Evolutionary conservation across 2,888 invertebrate species (phyloP).

Genomic region (Rotaria sp.): DNA sequence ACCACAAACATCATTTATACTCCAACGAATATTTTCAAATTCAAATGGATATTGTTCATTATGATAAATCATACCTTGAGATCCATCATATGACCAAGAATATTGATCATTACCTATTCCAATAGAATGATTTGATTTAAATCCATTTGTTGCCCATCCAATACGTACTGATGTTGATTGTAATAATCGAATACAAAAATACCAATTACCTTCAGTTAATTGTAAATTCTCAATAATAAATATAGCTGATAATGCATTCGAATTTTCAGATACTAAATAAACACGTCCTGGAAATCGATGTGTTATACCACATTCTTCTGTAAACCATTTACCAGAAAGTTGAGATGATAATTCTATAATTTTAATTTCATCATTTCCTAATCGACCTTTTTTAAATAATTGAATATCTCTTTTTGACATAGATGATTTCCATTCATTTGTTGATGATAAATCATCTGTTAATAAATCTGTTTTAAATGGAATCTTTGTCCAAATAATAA

Average conservation of each 20-base stretch:
- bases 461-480: neutral
- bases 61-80: neutral
- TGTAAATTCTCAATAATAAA: neutral
- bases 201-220: neutral
- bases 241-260: neutral
- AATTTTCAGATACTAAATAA: neutral
- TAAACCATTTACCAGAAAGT: neutral
- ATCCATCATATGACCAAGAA: constrained; percentile 17
- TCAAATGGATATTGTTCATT: neutral
- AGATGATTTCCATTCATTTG: neutral
- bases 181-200: neutral
- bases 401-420: neutral
- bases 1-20: neutral
- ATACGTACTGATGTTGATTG: neutral
- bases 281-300: neutral
- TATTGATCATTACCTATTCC: neutral
- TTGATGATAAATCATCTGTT: neutral
- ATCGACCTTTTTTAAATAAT: neutral
- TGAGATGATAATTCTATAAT: neutral
- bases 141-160: constrained; percentile 25
- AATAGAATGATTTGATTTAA: neutral
- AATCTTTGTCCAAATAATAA: neutral
- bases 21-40: neutral
- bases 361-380: neutral
- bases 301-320: neutral